Base-by-base conservation (phyloP, 2,888 invertebrate species). In the Lasioglossum lativentre region DNA sequence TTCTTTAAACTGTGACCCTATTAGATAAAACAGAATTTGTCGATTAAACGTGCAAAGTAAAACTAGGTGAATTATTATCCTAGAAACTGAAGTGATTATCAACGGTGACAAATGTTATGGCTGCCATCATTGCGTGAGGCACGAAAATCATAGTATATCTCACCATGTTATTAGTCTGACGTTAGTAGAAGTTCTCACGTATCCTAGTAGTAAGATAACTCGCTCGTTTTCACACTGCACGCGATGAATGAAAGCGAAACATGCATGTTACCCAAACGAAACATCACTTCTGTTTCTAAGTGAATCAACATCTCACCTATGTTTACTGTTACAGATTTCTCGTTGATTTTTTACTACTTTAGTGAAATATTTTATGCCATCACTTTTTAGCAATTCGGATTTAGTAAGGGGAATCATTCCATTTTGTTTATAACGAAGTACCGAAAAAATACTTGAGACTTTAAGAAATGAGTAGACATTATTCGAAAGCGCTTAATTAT, bases 211-310 rank as follows among this genome's bases (percentile, higher is more conserved):
- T 45, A 66, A 66, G 34, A 66, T 66, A 63, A 66, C 66, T 66
- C 23, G 66, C 3, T 23, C 38, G 30, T 34, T 66, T 66, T 66
- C 66, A 34, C 66, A 66, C 66, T 23, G 66, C 66, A 66, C 66
- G 66, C 66, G 40, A 71, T 71, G 40, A 71, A 71, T 38, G 38
- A 40, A 71, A 40, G 70, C n/a, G 34, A 71, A 71, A 40, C 70
- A 71, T 10, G 38, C 40, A 71, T 40, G 70, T 71, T 71, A 71
- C n/a, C 12, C 38, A 66, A 34, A 66, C 66, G 30, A 63, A 30
- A 63, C 63, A 63, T 27, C 16, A 63, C 30, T 63, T 63, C 63
- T 63, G 30, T 16, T n/a, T 63, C 63, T 63, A 63, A 63, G 16
- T 27, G 6, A 30, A 63, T 63, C 30, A 63, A 63, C 63, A 63